phyloP scores from a whole-genome alignment of 64 coral and sea anemone species.

The Catalaphyllia jardinei region DNA sequence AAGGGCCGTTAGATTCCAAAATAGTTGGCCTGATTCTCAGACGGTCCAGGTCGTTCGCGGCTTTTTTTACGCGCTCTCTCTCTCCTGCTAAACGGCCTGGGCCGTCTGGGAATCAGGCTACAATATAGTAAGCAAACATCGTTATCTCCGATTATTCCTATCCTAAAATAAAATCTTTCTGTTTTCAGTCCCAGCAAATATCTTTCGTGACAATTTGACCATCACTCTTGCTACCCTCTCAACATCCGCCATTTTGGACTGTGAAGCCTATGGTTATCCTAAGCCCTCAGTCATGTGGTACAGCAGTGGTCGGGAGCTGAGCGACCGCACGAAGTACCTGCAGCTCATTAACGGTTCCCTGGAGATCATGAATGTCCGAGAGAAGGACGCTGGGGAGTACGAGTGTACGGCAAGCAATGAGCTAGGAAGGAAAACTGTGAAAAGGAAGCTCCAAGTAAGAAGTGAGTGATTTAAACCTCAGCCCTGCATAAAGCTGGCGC shows the following conservation, averaged over 20 bases:
- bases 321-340: constrained; percentile 56
- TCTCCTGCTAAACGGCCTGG: too few species aligned
- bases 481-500: too few species aligned
- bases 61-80: too few species aligned
- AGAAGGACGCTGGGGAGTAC: constrained; percentile 74
- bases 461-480: constrained; percentile 12
- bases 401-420: constrained; percentile 74
- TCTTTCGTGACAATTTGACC: constrained; percentile 58
- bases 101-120: too few species aligned
- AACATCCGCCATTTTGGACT: constrained; percentile 66
- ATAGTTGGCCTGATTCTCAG: too few species aligned
- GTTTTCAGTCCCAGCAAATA: constrained; percentile 71
- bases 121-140: too few species aligned
- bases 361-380: constrained; percentile 50
- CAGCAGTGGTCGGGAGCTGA: constrained; percentile 69
- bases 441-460: constrained; percentile 70
- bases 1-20: too few species aligned
- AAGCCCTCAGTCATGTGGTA: constrained; percentile 81
- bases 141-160: too few species aligned
- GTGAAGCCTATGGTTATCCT: constrained; percentile 81
- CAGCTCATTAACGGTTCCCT: constrained; percentile 74
- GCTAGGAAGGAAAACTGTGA: constrained; percentile 53
- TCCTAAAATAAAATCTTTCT: too few species aligned
- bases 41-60: too few species aligned
- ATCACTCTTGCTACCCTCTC: constrained; percentile 61